Evolutionary conservation across 2,113 vertebrate genomes (phyloP).

Genomic region (Equus quagga): DNA sequence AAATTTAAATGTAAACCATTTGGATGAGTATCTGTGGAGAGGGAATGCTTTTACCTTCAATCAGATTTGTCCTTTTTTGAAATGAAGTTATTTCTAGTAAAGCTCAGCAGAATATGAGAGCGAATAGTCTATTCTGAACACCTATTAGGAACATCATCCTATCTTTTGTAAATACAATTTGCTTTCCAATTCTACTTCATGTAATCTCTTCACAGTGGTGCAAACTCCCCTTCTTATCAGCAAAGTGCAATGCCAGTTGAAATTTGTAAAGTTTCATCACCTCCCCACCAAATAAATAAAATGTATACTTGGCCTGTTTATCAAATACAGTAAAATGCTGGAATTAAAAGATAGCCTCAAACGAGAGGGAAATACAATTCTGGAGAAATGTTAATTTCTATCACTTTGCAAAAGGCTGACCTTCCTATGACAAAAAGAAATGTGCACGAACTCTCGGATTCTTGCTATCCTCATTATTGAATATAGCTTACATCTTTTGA

Average conservation of each 20-base stretch:
- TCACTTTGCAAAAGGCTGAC: conserved; percentile 73
- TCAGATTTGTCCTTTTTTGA: conserved; percentile 83
- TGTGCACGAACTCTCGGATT: conserved; percentile 75
- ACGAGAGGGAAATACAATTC: conserved; percentile 77
- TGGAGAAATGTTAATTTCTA: conserved; percentile 84
- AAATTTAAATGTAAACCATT: conserved; percentile 80
- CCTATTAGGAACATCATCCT: conserved; percentile 84
- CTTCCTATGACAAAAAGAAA: conserved; percentile 81
- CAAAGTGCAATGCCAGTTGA: conserved; percentile 79
- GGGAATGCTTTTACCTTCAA: conserved; percentile 78
- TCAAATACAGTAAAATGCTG: conserved; percentile 85
- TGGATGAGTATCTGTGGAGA: conserved; percentile 74
- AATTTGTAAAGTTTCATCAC: conserved; percentile 83
- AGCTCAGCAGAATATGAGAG: conserved; percentile 82
- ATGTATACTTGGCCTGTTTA: conserved; percentile 79
- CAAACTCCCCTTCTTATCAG: conserved; percentile 86
- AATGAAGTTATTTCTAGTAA: conserved; percentile 84
- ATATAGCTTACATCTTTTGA: conserved; percentile 81
- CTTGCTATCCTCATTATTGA: conserved; percentile 78
- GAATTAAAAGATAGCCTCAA: conserved; percentile 85
- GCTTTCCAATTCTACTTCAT: conserved; percentile 85
- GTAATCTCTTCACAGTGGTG: conserved; percentile 84
- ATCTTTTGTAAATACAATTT: conserved; percentile 89
- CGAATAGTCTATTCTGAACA: conserved; percentile 83
- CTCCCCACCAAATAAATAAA: conserved; percentile 80